Conservation (phyloP, 2,113 vertebrate species). For the Acinonyx jubatus region DNA sequence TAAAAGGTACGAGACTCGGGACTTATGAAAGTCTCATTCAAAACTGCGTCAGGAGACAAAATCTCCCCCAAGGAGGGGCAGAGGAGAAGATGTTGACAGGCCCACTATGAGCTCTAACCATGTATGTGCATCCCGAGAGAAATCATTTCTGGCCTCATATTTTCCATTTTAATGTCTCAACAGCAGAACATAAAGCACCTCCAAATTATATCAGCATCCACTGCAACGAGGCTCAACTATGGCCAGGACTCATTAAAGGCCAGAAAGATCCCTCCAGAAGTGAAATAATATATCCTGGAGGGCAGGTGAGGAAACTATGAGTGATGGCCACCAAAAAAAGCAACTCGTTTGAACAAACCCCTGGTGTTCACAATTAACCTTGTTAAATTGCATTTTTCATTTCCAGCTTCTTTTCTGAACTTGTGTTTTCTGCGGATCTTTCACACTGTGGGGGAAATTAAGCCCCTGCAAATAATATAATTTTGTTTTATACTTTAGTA, state of each 20-base stretch:
- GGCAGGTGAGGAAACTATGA: background rate
- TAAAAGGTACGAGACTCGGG: conserved; percentile 57
- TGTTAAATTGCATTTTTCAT: background rate
- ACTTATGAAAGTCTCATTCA: conserved; percentile 56
- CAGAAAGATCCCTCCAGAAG: conserved; percentile 51
- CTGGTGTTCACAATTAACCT: background rate
- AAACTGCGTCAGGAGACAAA: conserved; percentile 62
- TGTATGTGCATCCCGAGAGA: conserved; percentile 47
- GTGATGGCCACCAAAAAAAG: background rate
- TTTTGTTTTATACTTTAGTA: background rate
- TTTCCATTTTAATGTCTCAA: conserved; percentile 71
- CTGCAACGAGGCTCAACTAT: conserved; percentile 71
- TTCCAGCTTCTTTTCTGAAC: conserved; percentile 9
- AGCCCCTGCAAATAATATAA: background rate
- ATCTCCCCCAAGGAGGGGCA: conserved; percentile 28
- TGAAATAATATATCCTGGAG: background rate
- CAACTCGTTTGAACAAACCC: background rate
- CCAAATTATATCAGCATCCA: background rate
- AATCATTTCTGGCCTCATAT: conserved; percentile 69
- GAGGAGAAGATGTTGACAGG: conserved; percentile 23
- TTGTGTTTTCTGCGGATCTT: background rate
- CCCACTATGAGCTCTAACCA: conserved; percentile 30
- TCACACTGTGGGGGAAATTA: conserved; percentile 3
- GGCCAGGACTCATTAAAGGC: conserved; percentile 63
- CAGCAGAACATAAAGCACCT: conserved; percentile 54